Conservation (phyloP, 2,797 vertebrate genomes). For the Microchirus variegatus region DNA sequence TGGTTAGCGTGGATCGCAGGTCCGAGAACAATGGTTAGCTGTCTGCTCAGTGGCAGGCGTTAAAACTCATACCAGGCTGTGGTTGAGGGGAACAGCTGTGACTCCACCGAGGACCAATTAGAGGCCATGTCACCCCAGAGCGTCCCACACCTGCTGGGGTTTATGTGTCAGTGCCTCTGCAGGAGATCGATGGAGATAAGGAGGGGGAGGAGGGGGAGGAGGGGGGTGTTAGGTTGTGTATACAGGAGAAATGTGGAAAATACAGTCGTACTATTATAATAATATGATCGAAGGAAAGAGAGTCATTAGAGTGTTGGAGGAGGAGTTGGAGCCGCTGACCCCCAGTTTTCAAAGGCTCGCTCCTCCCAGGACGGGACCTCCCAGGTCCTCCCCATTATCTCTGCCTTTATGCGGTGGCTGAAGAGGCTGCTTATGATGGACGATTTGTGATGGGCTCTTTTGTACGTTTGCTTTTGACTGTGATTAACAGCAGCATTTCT, state of each 20-base stretch:
- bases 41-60: conserved; percentile 59
- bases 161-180: conserved; percentile 73
- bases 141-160: conserved; percentile 79
- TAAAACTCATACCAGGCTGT: conserved; percentile 63
- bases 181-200: conserved; percentile 50
- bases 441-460: conserved; percentile 67
- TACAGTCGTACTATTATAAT: conserved; percentile 44
- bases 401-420: conserved; percentile 56
- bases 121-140: conserved; percentile 62
- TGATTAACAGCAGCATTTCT: conserved; percentile 61
- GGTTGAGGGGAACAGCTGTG: conserved; percentile 82
- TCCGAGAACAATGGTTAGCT: conserved; percentile 70
- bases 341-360: conserved; percentile 72
- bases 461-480: conserved; percentile 60
- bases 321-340: conserved; percentile 70
- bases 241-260: conserved; percentile 37
- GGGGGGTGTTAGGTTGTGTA: conserved; percentile 21
- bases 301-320: conserved; percentile 28
- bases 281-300: conserved; percentile 22
- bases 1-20: conserved; percentile 49
- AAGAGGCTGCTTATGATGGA: conserved; percentile 69
- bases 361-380: conserved; percentile 72
- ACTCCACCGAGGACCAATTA: conserved; percentile 80
- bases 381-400: conserved; percentile 72
- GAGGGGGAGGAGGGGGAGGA: conserved; percentile 38